A percentile compares a stretch with the other conserved stretches of the same genome.
Conservation (phyloP, 2,113 vertebrate genomes). For the Ovibos moschatus region DNA sequence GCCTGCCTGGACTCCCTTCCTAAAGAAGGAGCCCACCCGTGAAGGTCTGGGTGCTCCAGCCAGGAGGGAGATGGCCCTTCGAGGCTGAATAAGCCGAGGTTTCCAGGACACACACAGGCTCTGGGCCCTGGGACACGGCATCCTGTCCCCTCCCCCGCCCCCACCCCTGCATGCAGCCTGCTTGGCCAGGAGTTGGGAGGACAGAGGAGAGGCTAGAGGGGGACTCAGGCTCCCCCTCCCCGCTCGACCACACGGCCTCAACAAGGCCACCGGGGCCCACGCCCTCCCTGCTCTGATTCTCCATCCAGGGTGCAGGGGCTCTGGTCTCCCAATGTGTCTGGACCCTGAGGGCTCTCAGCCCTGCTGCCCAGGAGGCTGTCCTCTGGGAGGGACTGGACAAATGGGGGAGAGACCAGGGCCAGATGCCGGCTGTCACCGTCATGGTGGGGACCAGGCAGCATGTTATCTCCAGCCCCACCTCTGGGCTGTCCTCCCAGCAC, state of each 20-base stretch:
- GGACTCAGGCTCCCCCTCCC: fast-evolving
- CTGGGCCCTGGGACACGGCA: background rate
- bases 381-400: background rate
- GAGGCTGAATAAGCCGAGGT: background rate
- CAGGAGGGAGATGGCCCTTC: too few species aligned
- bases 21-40: too few species aligned
- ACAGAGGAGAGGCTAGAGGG: fast-evolving
- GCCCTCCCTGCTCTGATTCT: background rate
- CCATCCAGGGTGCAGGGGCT: background rate
- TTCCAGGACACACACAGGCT: background rate
- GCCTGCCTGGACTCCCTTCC: too few species aligned
- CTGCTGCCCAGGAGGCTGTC: background rate
- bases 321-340: fast-evolving
- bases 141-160: too few species aligned
- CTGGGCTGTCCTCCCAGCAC: background rate
- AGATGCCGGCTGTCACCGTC: fast-evolving
- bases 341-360: fast-evolving
- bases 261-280: fast-evolving
- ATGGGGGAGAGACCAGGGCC: fast-evolving
- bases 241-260: fast-evolving
- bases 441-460: fast-evolving
- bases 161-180: too few species aligned
- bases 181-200: background rate
- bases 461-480: background rate
- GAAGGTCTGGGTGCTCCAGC: background rate